Evolutionary conservation across 2,888 invertebrate species (phyloP).

Genomic region (Dascillus cervinus): DNA sequence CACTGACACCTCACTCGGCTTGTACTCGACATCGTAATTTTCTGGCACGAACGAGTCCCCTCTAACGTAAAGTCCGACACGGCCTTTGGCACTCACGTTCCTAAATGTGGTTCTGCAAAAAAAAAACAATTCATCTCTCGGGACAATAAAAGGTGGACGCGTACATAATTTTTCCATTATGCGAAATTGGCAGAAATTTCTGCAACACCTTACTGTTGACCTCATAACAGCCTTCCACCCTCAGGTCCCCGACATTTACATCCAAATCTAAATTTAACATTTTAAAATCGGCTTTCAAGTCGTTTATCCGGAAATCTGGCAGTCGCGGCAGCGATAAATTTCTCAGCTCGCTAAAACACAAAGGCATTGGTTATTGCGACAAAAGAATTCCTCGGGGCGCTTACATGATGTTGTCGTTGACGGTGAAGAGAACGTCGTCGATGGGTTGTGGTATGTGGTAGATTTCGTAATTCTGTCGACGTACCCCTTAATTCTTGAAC

Average conservation of each 20-base stretch:
- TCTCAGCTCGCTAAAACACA: slow-evolving; percentile 30
- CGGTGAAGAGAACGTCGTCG: slow-evolving; percentile 48
- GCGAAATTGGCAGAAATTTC: slow-evolving; percentile 33
- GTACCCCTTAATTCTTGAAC: slow-evolving; percentile 51
- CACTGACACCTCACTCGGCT: slow-evolving; percentile 47
- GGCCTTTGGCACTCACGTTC: slow-evolving; percentile 49
- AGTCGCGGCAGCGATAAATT: slow-evolving; percentile 32
- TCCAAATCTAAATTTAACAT: slow-evolving; percentile 30
- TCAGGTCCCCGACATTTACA: slow-evolving; percentile 33
- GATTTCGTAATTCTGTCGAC: slow-evolving; percentile 44
- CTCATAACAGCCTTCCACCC: slow-evolving; percentile 33
- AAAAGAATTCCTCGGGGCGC: slow-evolving; percentile 16
- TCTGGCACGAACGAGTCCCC: slow-evolving; percentile 51
- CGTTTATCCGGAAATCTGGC: slow-evolving; percentile 36
- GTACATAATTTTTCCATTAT: slow-evolving; percentile 35
- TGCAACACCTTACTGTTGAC: slow-evolving; percentile 34
- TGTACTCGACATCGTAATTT: slow-evolving; percentile 50
- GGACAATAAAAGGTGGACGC: slow-evolving; percentile 8
- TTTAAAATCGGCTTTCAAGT: slow-evolving; percentile 30
- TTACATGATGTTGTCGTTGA: slow-evolving; percentile 53
- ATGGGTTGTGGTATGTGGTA: slow-evolving; percentile 43
- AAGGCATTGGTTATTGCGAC: slow-evolving; percentile 8
- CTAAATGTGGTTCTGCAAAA: slow-evolving; percentile 45
- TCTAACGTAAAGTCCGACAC: slow-evolving; percentile 48
- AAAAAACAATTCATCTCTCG: neutral